phyloP scores from a whole-genome alignment of 1,140 invertebrate species.

The Holcopasites calliopsidis region DNA sequence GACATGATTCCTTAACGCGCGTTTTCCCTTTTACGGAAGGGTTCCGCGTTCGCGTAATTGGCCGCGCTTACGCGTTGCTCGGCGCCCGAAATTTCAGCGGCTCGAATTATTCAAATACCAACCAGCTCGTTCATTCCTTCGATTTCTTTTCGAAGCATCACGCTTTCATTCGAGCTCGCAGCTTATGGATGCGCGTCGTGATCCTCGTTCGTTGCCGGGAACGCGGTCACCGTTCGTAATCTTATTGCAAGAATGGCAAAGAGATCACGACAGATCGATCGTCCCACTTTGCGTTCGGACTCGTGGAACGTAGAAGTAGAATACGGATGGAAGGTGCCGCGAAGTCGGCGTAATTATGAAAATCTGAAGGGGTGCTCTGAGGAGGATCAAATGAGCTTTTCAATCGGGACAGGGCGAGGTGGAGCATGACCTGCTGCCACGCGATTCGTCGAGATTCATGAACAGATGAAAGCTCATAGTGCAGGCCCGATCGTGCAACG shows the following conservation, averaged over 20 bases:
- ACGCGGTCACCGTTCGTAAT: neutral
- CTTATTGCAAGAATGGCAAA: neutral
- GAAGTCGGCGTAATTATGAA: constrained; percentile 39
- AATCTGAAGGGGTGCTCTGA: constrained; percentile 26
- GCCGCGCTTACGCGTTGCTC: constrained; percentile 31
- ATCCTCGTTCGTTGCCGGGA: no score
- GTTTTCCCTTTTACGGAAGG: constrained; percentile 69
- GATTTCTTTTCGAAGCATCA: neutral
- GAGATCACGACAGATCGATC: constrained; percentile 43
- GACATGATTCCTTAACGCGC: constrained; percentile 68
- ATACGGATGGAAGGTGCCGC: neutral
- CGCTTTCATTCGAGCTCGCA: no score
- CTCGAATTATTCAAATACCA: neutral
- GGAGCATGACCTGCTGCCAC: no score
- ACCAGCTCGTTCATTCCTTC: neutral
- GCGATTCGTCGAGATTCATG: no score
- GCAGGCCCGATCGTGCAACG: constrained; percentile 37
- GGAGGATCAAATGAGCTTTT: no score
- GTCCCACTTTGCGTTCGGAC: constrained; percentile 21
- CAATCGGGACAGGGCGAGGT: constrained; percentile 38
- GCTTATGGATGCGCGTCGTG: no score
- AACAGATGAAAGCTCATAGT: constrained; percentile 65
- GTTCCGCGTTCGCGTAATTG: constrained; percentile 66
- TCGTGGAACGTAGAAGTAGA: neutral
- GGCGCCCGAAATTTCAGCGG: constrained; percentile 41